These are phyloP conservation scores for Pheosia tremula DNA, from an alignment of 2,888 invertebrate genomes.

Conservation along the genomic window DNA sequence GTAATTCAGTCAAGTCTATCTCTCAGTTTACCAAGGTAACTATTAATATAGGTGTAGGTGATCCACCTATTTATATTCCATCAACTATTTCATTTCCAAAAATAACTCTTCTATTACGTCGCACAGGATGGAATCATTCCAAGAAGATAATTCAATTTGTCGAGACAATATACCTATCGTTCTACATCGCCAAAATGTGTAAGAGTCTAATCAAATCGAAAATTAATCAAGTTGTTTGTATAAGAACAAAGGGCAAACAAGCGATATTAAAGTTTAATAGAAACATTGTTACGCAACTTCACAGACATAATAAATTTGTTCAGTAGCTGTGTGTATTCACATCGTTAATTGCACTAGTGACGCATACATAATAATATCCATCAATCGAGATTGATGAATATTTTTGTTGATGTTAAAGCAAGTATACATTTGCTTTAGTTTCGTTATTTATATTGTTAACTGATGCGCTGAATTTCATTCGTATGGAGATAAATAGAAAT, in stretches of 20 bases:
- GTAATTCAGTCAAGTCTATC: too few relatives aligned
- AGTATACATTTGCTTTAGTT: background rate
- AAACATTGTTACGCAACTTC: slow-evolving; percentile 32
- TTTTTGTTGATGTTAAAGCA: background rate
- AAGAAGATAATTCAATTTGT: background rate
- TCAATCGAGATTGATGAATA: background rate
- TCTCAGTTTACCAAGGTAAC: too few relatives aligned
- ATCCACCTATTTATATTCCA: too few relatives aligned
- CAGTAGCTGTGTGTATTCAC: slow-evolving; percentile 11
- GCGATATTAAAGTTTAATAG: slow-evolving; percentile 29
- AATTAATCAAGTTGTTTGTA: slow-evolving; percentile 28
- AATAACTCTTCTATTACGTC: background rate
- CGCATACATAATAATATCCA: background rate
- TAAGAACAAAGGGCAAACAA: slow-evolving; percentile 17
- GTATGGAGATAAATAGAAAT: too few relatives aligned
- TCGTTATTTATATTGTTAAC: too few relatives aligned
- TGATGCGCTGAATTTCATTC: too few relatives aligned
- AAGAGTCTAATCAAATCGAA: slow-evolving; percentile 26
- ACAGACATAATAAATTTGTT: slow-evolving; percentile 28
- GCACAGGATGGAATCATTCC: background rate
- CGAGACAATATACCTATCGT: slow-evolving; percentile 8
- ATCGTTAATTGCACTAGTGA: slow-evolving; percentile 11
- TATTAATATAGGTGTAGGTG: too few relatives aligned
- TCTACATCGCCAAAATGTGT: slow-evolving; percentile 13
- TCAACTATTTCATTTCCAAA: background rate